Evolutionary conservation across 2,797 vertebrate genomes (phyloP), one percentile per base, ranked within the genome.

Genomic region (Danio tinwini): DNA sequence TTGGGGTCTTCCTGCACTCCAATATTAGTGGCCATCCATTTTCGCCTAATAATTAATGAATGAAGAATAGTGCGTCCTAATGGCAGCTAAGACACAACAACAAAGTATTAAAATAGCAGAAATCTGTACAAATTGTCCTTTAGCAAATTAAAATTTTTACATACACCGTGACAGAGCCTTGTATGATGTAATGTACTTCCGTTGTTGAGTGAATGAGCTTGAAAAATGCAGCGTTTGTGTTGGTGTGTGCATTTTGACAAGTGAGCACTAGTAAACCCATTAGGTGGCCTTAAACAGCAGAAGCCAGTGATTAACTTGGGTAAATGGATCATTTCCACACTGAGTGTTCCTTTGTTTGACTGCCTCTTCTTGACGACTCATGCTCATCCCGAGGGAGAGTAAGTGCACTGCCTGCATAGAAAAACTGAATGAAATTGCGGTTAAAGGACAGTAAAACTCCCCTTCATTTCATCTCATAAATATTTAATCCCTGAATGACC

Each of bases 291-390:
- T 81, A 70, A 5, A 52, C 73, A 87, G 87, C 80, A 76, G 86
- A 81, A 85, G 83, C 81, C 86, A 88, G 71, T 71, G 82, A 89
- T 90, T 90, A 90, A 78, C 88, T 88, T 89, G 69, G 73, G 82
- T 87, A 90, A 91, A 91, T 86, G 85, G 87, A 86, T 88, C 78
- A 85, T 90, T 85, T 84, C 82, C 89, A 74, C 49, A 81, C 74
- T 85, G 81, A 87, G 74, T 86, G 87, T 90, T 88, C 88, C 70
- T 58, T 81, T 83, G 78, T 87, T 88, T 73, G 82, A 88, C 84
- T 87, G 74, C 68, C 65, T 84, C 85, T 83, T 83, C 85, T 76
- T 64, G 84, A 61, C 21, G 67, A 73, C 72, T 77, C 74, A 79
- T 63, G 68, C 65, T 80, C 37, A 83, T 76, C 39, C 59, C 59